Conservation (phyloP, 2,113 vertebrate genomes). For the rabbit (Oryctolagus cuniculus) region DNA sequence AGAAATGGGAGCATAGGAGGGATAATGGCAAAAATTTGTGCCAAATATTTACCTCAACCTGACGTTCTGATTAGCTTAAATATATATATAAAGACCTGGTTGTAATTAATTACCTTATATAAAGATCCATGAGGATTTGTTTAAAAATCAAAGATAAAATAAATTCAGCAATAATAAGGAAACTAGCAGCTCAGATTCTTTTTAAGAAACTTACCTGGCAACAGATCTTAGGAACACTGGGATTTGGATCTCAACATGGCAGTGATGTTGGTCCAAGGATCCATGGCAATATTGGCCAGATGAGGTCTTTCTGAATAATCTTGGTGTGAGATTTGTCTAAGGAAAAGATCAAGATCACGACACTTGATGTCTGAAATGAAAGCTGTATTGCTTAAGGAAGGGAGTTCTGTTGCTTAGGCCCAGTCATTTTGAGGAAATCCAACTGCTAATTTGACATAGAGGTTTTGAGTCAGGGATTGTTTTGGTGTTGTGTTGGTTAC, state of each 20-base stretch:
- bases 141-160: background rate
- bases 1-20: background rate
- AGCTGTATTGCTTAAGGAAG: background rate
- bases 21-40: background rate
- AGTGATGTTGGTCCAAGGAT: background rate
- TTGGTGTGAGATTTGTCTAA: background rate
- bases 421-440: conserved; percentile 1
- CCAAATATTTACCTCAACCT: background rate
- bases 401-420: background rate
- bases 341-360: background rate
- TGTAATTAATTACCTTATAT: background rate
- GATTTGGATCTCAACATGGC: background rate
- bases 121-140: background rate
- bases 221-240: background rate
- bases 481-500: background rate
- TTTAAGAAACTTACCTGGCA: background rate
- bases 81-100: background rate
- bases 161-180: background rate
- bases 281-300: too few species aligned
- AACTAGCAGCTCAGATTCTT: background rate
- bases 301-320: background rate
- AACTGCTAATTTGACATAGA: background rate
- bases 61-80: background rate
- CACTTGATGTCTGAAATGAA: background rate
- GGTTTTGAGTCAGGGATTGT: background rate